Conservation (phyloP, 2,888 invertebrate species). For the Ceriagrion tenellum region DNA sequence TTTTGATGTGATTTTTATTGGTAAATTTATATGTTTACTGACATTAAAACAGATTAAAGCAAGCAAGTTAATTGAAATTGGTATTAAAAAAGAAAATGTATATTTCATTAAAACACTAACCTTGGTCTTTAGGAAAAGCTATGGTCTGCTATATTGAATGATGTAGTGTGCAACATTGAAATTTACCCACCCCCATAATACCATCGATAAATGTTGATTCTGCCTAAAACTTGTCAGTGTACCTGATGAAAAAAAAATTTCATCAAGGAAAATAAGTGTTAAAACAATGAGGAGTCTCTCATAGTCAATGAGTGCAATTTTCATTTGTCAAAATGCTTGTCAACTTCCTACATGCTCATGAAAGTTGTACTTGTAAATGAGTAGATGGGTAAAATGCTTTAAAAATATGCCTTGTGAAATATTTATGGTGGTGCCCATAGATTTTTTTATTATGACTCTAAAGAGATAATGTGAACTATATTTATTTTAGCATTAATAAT, state of each 20-base stretch:
- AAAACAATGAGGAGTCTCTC: conserved; percentile 14
- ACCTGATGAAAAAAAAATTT: background rate
- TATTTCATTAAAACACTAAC: background rate
- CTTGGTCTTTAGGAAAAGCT: background rate
- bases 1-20: background rate
- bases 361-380: background rate
- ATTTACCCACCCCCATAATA: background rate
- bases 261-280: background rate
- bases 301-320: background rate
- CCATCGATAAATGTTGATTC: background rate
- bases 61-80: background rate
- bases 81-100: background rate
- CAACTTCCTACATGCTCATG: background rate
- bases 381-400: background rate
- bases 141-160: background rate
- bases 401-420: conserved; percentile 1
- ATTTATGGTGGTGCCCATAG: background rate
- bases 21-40: background rate
- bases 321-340: background rate
- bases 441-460: background rate
- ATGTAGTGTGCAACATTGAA: background rate
- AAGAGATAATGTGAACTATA: background rate
- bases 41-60: background rate
- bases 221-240: background rate
- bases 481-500: background rate